Base-by-base conservation (phyloP, 2,888 invertebrate species). In the Acanthoscelides obtectus region DNA sequence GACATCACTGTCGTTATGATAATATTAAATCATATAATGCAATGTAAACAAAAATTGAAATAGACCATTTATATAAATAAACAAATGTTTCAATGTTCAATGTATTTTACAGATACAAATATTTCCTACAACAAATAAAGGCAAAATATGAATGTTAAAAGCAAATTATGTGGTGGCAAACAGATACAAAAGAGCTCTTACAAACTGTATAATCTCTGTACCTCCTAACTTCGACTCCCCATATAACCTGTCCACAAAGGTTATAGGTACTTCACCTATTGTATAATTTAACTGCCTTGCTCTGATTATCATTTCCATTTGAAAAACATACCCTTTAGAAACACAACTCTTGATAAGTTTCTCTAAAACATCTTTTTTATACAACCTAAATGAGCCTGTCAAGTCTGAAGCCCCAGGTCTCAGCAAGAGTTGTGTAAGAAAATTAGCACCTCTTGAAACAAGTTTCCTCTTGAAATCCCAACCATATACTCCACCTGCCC, bases 301-400 rank as follows among this genome's bases (percentile, higher is more conserved):
- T 78, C 97, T 89, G 20, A 99, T 92, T 71, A 99, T 93, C 96
- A 99, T 99, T 87, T 99, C 99, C 98, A 99, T 99, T 89, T 99
- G 99, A 85, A 99, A 99, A 0, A 98, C 98, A 84, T 99, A 99
- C 69, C 99, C 99, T 85, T 98, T 99, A 0, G 98, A 98, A 0
- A 97, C 93, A 84, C 98, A 98, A 72, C 93, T 91, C 68, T 92
- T 87, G 64, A 98, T 94, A 72, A 99, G 88, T 78, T 93, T 92
- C 82, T 96, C 91, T 69, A 99, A 86, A 0, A 96, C 93, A 68
- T 93, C 89, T 83, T 95, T 97, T 80, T 95, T 95, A 86, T 99
- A 99, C 64, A 99, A 87, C 76, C 99, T 93, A 85, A 97, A 99
- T 72, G 99, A 99, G 19, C 99, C 99, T 2, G 99, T 99, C 66